Conservation (phyloP, 2,113 vertebrate species). For the Conger conger region DNA sequence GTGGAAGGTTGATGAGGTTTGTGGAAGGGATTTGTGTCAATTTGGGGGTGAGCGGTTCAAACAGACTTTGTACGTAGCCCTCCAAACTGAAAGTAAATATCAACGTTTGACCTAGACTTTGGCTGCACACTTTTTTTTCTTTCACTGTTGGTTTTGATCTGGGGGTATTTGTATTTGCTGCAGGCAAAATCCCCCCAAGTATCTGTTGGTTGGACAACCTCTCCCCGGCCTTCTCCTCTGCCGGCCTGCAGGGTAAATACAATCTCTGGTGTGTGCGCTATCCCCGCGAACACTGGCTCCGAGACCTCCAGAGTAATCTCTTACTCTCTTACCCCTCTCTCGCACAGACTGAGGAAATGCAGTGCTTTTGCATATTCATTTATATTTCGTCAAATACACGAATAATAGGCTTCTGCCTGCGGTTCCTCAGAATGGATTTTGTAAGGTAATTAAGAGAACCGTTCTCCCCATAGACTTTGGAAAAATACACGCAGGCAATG, state of each 20-base stretch:
- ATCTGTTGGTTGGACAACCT: conserved; percentile 65
- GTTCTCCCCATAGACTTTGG: conserved; percentile 42
- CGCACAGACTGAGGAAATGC: conserved; percentile 32
- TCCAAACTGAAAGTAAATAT: conserved; percentile 73
- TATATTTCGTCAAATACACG: conserved; percentile 15
- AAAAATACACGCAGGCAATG: conserved; percentile 40
- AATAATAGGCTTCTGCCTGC: conserved; percentile 42
- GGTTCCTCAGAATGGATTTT: too few relatives aligned
- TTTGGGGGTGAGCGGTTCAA: conserved; percentile 61
- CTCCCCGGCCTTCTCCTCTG: conserved; percentile 61
- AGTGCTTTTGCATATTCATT: conserved; percentile 40
- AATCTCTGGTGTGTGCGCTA: conserved; percentile 68
- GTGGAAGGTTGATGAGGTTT: conserved; percentile 4
- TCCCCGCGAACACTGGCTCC: conserved; percentile 64
- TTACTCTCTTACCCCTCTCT: conserved; percentile 46
- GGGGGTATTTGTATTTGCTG: conserved; percentile 72
- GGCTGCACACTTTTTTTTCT: conserved; percentile 60
- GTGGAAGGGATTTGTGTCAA: conserved; percentile 45
- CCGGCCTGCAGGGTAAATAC: conserved; percentile 71
- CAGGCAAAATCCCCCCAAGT: conserved; percentile 66
- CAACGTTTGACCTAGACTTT: conserved; percentile 70
- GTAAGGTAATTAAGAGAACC: conserved; percentile 41
- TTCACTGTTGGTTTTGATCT: conserved; percentile 65
- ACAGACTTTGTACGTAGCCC: conserved; percentile 63
- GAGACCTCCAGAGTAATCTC: conserved; percentile 55